Base-by-base conservation (phyloP, 2,113 vertebrate genomes). In the Chaetura pelagica region DNA sequence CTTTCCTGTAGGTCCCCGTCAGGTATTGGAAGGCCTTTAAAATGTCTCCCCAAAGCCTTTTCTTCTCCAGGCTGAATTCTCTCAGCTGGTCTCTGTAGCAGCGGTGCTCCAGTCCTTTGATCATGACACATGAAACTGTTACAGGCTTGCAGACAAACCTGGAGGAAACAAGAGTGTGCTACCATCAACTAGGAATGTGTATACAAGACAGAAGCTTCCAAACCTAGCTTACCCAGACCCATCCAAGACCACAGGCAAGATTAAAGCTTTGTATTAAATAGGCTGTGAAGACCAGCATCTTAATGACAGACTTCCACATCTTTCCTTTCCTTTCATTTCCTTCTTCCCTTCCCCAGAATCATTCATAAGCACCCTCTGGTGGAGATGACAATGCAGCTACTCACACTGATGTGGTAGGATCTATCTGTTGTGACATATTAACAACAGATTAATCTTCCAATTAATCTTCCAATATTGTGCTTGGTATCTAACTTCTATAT, bases 351-450 rank as follows among this genome's bases (percentile, higher is more conserved):
- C 48, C 20, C 30, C 40, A 75, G 23, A 67, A 72, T 32, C 2
- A 20, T 51, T 71, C 4, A 0, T 27, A 35, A 44, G 5, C 12
- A 29, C 5, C 0, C 26, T 46, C 8, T 35, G 10, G 19, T 66
- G 21, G 9, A 76, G 24, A 15, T 67, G 20, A 55, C 30, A 7
- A 8, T 6, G 79, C 2, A 54, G 7, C 8, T 61, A 14, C 44
- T 51, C 17, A 63, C 4, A 4, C 4, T 8, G 46, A 10, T 0
- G 2, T 17, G 5, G 7, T 3, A 49, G 9, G 4, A 9, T 68
- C 18, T 61, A 2, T 32, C 42, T 58, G 6, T 11, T 80, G 7
- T 15, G 11, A 18, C 52, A 26, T 1, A 8, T 19, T 13, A 79
- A 4, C 8, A 35, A 38, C 2, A 2, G 9, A 62, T 69, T 77